Conservation (phyloP, 2,888 invertebrate species). For the Cerastis leucographa region DNA sequence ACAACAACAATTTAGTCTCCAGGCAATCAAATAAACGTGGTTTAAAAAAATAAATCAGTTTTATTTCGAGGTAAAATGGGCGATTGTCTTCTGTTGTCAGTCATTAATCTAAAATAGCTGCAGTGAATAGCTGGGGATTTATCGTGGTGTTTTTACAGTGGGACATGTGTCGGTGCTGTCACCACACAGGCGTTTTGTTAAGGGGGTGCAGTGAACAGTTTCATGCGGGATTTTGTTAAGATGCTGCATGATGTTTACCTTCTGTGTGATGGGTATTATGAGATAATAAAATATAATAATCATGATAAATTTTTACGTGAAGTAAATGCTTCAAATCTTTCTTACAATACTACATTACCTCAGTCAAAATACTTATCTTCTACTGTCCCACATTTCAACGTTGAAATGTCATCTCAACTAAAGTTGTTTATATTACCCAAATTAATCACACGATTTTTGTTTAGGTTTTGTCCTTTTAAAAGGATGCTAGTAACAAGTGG, state of each 20-base stretch:
- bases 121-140: conserved; percentile 78
- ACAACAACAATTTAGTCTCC: conserved; percentile 43
- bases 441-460: too few relatives aligned
- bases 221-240: neutral
- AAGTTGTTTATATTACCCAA: too few relatives aligned
- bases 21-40: conserved; percentile 48
- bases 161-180: conserved; percentile 86
- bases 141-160: conserved; percentile 82
- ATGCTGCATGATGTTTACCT: neutral
- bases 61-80: conserved; percentile 59
- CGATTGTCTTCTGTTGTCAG: conserved; percentile 67
- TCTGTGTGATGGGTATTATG: too few relatives aligned
- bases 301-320: too few relatives aligned
- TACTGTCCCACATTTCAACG: too few relatives aligned
- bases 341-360: too few relatives aligned
- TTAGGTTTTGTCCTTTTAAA: too few relatives aligned
- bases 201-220: conserved; percentile 42
- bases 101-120: conserved; percentile 73
- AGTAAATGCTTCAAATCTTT: too few relatives aligned
- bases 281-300: too few relatives aligned
- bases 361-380: too few relatives aligned
- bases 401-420: too few relatives aligned
- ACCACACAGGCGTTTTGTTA: conserved; percentile 70
- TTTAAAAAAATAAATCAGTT: conserved; percentile 66
- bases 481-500: too few relatives aligned